Percentiles rank a stretch among this genome's conserved stretches.
Evolutionary conservation across 2,113 vertebrate genomes (phyloP).

Genomic region (Ammospiza caudacuta): DNA sequence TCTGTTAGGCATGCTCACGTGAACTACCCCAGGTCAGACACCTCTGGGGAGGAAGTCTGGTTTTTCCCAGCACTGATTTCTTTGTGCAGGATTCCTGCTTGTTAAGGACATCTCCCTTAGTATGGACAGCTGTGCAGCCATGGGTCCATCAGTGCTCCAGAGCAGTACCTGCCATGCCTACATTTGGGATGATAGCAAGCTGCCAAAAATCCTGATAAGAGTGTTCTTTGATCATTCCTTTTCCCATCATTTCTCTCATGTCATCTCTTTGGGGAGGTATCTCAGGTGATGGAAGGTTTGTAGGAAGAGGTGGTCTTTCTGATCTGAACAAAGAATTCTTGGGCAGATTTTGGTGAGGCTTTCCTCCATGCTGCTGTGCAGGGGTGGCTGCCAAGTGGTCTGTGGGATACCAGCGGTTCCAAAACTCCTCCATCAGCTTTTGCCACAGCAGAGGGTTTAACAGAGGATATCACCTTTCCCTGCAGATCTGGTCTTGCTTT

Average conservation of each 20-base stretch:
- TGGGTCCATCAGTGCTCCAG: fast-evolving
- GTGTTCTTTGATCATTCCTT: neutral
- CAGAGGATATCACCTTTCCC: neutral
- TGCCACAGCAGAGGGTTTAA: neutral
- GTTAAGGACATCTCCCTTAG: neutral
- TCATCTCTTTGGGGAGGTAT: neutral
- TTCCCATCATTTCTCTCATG: neutral
- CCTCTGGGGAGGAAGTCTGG: neutral
- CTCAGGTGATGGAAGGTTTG: neutral
- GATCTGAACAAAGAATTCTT: neutral
- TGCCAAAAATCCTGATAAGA: neutral
- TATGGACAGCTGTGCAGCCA: neutral
- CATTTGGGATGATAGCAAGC: neutral
- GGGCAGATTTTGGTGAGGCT: neutral
- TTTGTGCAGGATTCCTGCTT: neutral
- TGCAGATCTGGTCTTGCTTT: neutral
- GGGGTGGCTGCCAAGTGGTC: fast-evolving
- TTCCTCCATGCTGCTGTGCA: neutral
- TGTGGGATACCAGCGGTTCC: fast-evolving
- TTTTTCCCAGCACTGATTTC: neutral
- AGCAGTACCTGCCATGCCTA: neutral
- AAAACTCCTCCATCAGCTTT: neutral
- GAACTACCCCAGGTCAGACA: neutral
- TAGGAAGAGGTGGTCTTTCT: neutral
- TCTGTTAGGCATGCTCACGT: neutral